Evolutionary conservation across 2,113 vertebrate genomes (phyloP), one percentile per base, ranked within the genome.

Genomic region (Anoplopoma fimbria): DNA sequence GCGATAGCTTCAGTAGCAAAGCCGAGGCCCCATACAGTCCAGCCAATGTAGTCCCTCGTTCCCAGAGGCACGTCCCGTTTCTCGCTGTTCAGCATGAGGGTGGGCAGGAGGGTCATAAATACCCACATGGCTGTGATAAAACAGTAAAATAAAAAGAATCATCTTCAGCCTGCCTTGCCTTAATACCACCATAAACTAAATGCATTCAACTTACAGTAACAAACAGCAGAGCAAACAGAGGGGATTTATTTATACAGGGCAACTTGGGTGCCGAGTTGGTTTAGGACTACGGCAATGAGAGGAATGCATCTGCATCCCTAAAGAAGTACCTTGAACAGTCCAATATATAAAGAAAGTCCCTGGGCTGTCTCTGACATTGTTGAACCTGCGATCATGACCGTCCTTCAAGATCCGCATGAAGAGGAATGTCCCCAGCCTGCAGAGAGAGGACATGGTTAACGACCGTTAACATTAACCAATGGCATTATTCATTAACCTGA

Each of bases 91-190:
- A 97, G 85, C 85, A 96, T 94, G 34, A 97, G 91, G 53, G 96
- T 96, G 82, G 96, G 96, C 77, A 97, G 91, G 17, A 96, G 95
- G 49, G 96, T 96, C 81, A 95, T 65, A 75, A 96, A 96, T 51
- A 97, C 88, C 96, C 96, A 97, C 67, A 95, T 0, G 34, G 95
- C 96, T 97, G 82, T 25, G 38, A 75, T 70, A 33, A 1, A 70
- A 86, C 0, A 21, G 10, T 8, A 14, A 17, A 6, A 25, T 4
- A 29, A 45, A 65, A 65, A 33, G 0, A 63, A 75, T 86, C 4
- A 73, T 67, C 21, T 60, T 49, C 38, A 74, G 33, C 34, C 13
- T 40, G 21, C 36, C 23, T n/a, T n/a, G 72, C 47, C 34, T 75
- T 70, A 63, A 81, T 73, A 60, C 45, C 40, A 49, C 25, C 23